These are phyloP conservation scores for Lycocerus yunnanus DNA, from an alignment of 2,888 invertebrate species.

Conservation along the genomic window DNA sequence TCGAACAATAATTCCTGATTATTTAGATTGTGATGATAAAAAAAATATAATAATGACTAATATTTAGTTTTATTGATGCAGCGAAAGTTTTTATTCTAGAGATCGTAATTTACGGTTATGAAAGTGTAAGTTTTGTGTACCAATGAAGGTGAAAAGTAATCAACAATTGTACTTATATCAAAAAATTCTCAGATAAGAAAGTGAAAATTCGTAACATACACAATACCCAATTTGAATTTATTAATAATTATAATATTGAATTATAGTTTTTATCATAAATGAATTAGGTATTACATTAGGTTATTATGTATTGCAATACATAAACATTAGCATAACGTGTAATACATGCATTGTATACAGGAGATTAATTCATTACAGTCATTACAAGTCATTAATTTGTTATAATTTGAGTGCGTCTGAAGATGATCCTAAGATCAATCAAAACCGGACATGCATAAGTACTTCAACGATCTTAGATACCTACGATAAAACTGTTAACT, in stretches of 20 bases:
- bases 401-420: neutral
- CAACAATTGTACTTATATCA: neutral
- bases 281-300: neutral
- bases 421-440: neutral
- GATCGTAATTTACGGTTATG: slow-evolving; percentile 5
- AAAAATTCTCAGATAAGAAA: slow-evolving; percentile 2
- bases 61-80: slow-evolving; percentile 1
- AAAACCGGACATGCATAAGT: neutral
- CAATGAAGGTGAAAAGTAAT: slow-evolving; percentile 11
- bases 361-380: neutral
- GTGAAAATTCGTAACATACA: neutral
- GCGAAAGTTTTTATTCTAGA: slow-evolving; percentile 15
- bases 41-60: neutral
- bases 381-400: neutral
- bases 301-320: neutral
- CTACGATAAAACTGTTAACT: neutral
- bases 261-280: neutral
- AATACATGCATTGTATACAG: neutral
- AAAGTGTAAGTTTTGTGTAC: slow-evolving; percentile 12
- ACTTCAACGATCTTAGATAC: neutral
- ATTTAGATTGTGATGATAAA: neutral
- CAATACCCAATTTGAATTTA: neutral
- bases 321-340: neutral
- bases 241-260: neutral
- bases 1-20: neutral